Conservation (phyloP, 2,797 vertebrate genomes). For the Pogonophryne albipinna region DNA sequence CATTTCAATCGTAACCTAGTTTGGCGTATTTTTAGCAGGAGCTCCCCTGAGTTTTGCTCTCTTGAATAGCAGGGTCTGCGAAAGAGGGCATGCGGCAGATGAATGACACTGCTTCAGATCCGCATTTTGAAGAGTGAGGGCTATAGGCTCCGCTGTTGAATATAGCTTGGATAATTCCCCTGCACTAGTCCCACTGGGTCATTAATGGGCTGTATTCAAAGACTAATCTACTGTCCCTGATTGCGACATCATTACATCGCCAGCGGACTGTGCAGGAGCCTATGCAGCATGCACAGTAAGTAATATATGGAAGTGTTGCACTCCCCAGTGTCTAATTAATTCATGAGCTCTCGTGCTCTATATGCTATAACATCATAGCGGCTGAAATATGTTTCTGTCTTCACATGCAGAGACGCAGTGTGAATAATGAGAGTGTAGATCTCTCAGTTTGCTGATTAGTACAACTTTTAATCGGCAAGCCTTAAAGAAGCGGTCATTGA, state of each 20-base stretch:
- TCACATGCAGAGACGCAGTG: conserved; percentile 15
- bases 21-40: conserved; percentile 76
- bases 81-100: conserved; percentile 68
- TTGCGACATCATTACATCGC: conserved; percentile 53
- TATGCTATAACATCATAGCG: conserved; percentile 32
- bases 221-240: conserved; percentile 56
- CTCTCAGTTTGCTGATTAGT: conserved; percentile 11
- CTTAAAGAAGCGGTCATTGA: conserved; percentile 22
- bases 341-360: conserved; percentile 50
- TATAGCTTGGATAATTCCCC: conserved; percentile 57
- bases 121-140: conserved; percentile 51
- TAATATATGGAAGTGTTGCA: conserved; percentile 43
- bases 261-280: conserved; percentile 34
- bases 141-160: conserved; percentile 63
- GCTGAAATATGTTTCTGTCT: conserved; percentile 34
- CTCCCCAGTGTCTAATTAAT: conserved; percentile 59
- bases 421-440: conserved; percentile 41
- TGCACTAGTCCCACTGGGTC: conserved; percentile 57
- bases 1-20: conserved; percentile 74
- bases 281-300: conserved; percentile 34
- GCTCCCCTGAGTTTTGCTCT: conserved; percentile 70
- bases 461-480: conserved; percentile 13
- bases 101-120: conserved; percentile 66
- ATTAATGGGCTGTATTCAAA: conserved; percentile 61
- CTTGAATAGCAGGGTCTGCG: conserved; percentile 64